Percentiles rank a stretch among this genome's conserved stretches.
Evolutionary conservation across 2,888 invertebrate genomes (phyloP).

Genomic region (Flexamia atlantica): DNA sequence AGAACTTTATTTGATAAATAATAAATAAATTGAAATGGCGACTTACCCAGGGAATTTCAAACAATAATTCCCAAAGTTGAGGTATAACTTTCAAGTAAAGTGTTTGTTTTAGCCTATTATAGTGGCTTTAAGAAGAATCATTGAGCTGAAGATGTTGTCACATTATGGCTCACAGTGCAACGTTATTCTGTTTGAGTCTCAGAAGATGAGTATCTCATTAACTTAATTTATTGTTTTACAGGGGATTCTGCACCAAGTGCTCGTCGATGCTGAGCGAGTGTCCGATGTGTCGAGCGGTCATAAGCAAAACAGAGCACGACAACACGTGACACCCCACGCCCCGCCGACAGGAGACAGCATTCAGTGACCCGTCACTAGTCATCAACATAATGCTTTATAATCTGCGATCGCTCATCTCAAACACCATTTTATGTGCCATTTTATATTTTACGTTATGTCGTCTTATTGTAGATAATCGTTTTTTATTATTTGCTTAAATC

Average conservation of each 20-base stretch:
- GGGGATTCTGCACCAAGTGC: slow-evolving; percentile 92
- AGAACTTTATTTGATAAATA: no score
- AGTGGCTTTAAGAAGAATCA: no score
- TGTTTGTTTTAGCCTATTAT: no score
- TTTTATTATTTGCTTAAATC: slow-evolving; percentile 37
- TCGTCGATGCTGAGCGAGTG: slow-evolving; percentile 88
- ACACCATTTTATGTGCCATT: slow-evolving; percentile 58
- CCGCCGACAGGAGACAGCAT: background rate
- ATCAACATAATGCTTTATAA: slow-evolving; percentile 49
- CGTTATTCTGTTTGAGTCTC: no score
- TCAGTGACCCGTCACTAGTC: slow-evolving; percentile 52
- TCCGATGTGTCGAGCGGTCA: slow-evolving; percentile 90
- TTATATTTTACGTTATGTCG: slow-evolving; percentile 41
- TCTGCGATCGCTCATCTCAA: slow-evolving; percentile 38
- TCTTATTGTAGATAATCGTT: slow-evolving; percentile 34
- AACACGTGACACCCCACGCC: slow-evolving; percentile 39
- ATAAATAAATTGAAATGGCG: no score
- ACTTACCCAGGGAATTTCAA: no score
- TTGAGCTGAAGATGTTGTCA: no score
- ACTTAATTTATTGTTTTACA: slow-evolving; percentile 74
- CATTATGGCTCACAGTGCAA: no score
- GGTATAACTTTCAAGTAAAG: no score
- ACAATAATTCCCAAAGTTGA: no score
- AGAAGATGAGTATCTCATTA: no score
- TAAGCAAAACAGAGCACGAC: slow-evolving; percentile 74